phyloP scores from a whole-genome alignment of 1,140 invertebrate genomes.

The Piezodorus guildinii region DNA sequence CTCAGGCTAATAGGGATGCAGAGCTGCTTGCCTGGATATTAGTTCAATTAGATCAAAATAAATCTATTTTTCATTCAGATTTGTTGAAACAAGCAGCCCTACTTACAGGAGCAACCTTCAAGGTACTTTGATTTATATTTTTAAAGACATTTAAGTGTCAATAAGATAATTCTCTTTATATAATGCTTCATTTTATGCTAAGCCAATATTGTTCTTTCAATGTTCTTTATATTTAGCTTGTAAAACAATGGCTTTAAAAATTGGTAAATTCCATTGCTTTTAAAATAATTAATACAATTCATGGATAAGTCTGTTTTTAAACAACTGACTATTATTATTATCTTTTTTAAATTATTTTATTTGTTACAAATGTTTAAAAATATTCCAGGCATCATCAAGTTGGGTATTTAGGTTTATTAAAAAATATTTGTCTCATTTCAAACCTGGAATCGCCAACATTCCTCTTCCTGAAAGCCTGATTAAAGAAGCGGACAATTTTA shows the following conservation, averaged over 20 bases:
- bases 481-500: background rate
- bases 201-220: no score
- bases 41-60: constrained; percentile 19
- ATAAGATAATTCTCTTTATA: no score
- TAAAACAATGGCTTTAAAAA: no score
- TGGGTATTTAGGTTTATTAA: constrained; percentile 23
- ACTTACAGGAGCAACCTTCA: constrained; percentile 12
- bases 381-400: constrained; percentile 21
- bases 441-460: background rate
- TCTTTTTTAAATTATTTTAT: no score
- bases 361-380: no score
- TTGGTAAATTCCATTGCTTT: no score
- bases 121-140: background rate
- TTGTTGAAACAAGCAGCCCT: constrained; percentile 14
- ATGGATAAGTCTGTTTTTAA: no score
- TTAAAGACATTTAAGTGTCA: no score
- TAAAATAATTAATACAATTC: no score
- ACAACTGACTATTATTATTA: no score
- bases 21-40: constrained; percentile 19
- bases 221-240: no score
- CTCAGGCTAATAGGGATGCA: constrained; percentile 9
- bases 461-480: background rate
- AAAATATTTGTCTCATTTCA: constrained; percentile 4
- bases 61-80: constrained; percentile 18
- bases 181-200: no score